Conservation (phyloP, 1,140 invertebrate species). For the Drosophila setifemur region DNA sequence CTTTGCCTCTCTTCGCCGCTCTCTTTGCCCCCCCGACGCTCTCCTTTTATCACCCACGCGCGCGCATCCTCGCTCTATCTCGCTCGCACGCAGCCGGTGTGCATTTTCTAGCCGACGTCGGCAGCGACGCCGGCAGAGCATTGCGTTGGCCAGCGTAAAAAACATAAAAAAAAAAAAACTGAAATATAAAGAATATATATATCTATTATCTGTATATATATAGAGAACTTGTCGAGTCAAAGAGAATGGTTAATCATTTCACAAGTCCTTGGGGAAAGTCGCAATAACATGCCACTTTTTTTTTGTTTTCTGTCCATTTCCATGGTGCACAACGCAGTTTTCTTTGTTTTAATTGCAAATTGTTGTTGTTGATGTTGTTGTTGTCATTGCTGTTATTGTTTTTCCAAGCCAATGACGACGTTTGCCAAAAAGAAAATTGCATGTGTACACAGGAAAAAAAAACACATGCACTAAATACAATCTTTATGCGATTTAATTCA, state of each 20-base stretch:
- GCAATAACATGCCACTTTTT: constrained; percentile 38
- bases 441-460: constrained; percentile 24
- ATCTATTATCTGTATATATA: not conserved
- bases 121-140: not conserved
- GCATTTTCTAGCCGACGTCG: not conserved
- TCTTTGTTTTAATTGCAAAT: constrained; percentile 29
- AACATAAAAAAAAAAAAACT: constrained; percentile 9
- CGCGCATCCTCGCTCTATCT: constrained; percentile 2
- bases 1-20: constrained; percentile 7
- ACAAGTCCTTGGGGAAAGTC: constrained; percentile 47
- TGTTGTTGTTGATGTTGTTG: too few relatives aligned
- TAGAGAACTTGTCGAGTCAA: constrained; percentile 8
- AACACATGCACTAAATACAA: constrained; percentile 1
- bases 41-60: constrained; percentile 20
- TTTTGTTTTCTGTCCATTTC: too few relatives aligned
- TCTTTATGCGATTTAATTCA: too few relatives aligned
- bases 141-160: constrained; percentile 8
- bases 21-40: constrained; percentile 4
- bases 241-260: constrained; percentile 25
- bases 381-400: constrained; percentile 13
- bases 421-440: constrained; percentile 20
- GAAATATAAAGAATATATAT: not conserved
- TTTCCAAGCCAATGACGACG: constrained; percentile 25
- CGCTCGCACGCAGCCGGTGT: constrained; percentile 50
- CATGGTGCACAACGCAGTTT: constrained; percentile 38